Evolutionary conservation across 2,113 vertebrate species (phyloP).

Genomic region (Galbula dea): DNA sequence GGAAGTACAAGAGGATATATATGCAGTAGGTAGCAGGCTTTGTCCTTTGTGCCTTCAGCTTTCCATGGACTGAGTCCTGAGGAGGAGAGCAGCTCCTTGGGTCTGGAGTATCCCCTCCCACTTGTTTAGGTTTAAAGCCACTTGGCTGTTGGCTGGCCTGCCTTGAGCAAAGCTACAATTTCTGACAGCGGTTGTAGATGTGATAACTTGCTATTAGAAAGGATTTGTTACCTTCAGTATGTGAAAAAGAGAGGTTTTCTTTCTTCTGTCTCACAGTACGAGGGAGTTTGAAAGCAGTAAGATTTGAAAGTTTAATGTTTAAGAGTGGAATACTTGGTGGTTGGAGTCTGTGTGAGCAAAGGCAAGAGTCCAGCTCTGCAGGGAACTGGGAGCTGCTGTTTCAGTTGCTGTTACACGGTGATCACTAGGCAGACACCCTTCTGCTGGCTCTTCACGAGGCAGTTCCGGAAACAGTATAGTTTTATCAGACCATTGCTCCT

Average conservation of each 20-base stretch:
- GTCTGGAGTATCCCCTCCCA: background rate
- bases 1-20: accelerated
- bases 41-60: background rate
- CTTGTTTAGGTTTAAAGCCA: background rate
- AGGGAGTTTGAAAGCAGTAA: background rate
- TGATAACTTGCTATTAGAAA: background rate
- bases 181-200: background rate
- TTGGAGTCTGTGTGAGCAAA: background rate
- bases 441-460: background rate
- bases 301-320: background rate
- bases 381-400: background rate
- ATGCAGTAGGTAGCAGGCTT: background rate
- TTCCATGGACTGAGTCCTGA: background rate
- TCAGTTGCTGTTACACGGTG: background rate
- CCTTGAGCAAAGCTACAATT: background rate
- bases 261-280: background rate
- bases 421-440: background rate
- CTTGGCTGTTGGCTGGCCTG: background rate
- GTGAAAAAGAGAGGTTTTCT: background rate
- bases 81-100: background rate
- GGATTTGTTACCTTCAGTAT: background rate
- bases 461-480: background rate
- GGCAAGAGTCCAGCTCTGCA: background rate
- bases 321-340: background rate
- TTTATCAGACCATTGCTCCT: background rate